phyloP scores from a whole-genome alignment of 2,888 invertebrate species.

The Buathra laborator region DNA sequence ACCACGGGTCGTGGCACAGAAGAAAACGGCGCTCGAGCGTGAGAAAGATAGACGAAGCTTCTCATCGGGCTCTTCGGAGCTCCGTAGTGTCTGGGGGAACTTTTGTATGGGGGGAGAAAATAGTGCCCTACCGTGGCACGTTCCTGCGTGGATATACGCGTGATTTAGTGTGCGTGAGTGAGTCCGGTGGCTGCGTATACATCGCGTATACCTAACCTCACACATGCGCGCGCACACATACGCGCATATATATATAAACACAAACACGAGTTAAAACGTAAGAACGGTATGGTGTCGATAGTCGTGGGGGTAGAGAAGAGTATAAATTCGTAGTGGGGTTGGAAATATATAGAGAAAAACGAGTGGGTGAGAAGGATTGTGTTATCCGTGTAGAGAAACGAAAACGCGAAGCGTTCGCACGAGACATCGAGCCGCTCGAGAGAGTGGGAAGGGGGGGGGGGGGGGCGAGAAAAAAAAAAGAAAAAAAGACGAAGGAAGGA shows the following conservation, averaged over 20 bases:
- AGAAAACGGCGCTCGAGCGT: slow-evolving; percentile 17
- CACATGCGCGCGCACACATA: slow-evolving; percentile 21
- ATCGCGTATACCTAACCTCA: slow-evolving; percentile 8
- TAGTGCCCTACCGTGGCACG: slow-evolving; percentile 69
- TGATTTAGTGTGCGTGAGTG: slow-evolving; percentile 51
- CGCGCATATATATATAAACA: slow-evolving; percentile 17
- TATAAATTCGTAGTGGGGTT: slow-evolving; percentile 34
- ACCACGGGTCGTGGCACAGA: slow-evolving; percentile 24
- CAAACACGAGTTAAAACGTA: slow-evolving; percentile 39
- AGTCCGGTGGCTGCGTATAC: slow-evolving; percentile 59
- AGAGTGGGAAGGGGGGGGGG: slow-evolving; percentile 42
- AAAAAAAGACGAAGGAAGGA: slow-evolving; percentile 57
- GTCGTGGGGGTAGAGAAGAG: slow-evolving; percentile 56
- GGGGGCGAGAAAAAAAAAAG: slow-evolving; percentile 60
- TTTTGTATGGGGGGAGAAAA: slow-evolving; percentile 52
- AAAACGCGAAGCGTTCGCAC: slow-evolving; percentile 50
- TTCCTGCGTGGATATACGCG: slow-evolving; percentile 70
- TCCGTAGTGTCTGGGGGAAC: slow-evolving; percentile 61
- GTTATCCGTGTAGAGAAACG: slow-evolving; percentile 40
- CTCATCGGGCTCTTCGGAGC: slow-evolving; percentile 42
- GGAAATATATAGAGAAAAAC: slow-evolving; percentile 51
- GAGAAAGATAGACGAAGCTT: slow-evolving; percentile 41
- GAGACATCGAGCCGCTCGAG: slow-evolving; percentile 15
- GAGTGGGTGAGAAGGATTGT: slow-evolving; percentile 41
- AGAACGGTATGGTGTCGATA: slow-evolving; percentile 62